Conservation (phyloP, 1,140 invertebrate species). For the Calosoma granatense region DNA sequence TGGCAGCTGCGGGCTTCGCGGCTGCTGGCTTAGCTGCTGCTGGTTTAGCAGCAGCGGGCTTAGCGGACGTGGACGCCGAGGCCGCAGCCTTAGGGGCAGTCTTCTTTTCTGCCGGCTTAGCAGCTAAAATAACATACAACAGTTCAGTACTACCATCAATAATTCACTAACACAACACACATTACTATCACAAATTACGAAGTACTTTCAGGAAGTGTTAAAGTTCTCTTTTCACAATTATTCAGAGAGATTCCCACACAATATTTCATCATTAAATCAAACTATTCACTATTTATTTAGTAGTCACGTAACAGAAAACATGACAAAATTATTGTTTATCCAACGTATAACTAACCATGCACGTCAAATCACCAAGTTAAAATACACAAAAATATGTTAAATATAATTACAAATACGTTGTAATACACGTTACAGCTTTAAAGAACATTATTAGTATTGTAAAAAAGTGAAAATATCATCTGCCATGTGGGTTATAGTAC, state of each 20-base stretch:
- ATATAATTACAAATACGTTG: not conserved
- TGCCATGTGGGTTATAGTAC: not conserved
- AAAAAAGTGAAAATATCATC: not conserved
- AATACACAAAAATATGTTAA: not conserved
- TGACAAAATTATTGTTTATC: not conserved
- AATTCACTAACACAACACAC: too few species aligned
- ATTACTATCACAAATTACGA: too few species aligned
- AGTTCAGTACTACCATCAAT: too few species aligned
- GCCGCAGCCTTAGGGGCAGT: constrained; percentile 29
- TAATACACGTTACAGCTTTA: not conserved
- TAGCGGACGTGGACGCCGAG: constrained; percentile 30
- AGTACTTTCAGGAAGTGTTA: constrained; percentile 12
- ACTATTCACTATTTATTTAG: not conserved
- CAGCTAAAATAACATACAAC: constrained; percentile 28
- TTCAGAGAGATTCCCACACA: constrained; percentile 25
- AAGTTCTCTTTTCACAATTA: constrained; percentile 2
- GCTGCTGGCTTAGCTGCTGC: constrained; percentile 26
- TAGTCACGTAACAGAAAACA: not conserved
- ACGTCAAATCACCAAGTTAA: not conserved
- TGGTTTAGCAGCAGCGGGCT: constrained; percentile 23
- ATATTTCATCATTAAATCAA: constrained; percentile 22
- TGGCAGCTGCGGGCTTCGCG: constrained; percentile 19
- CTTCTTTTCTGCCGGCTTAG: constrained; percentile 53
- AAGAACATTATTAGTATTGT: too few species aligned
- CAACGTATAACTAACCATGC: not conserved